phyloP scores from a whole-genome alignment of 2,797 vertebrate species.

The Spinus pinus region DNA sequence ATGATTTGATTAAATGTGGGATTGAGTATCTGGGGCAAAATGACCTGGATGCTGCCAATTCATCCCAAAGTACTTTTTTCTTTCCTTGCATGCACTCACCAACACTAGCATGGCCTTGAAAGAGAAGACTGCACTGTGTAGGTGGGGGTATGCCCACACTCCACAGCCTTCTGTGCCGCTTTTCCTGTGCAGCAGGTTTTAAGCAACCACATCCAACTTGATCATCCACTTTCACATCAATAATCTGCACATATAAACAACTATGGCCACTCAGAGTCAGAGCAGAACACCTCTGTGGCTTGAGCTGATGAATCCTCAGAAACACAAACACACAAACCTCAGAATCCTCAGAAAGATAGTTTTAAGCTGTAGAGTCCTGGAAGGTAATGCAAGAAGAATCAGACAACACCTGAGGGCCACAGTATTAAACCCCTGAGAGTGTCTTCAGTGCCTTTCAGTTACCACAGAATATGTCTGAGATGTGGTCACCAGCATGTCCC shows the following conservation, averaged over 20 bases:
- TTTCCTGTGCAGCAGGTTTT: background rate
- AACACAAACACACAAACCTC: background rate
- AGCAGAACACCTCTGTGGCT: background rate
- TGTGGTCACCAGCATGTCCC: background rate
- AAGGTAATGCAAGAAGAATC: background rate
- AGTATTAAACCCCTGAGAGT: background rate
- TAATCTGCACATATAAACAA: background rate
- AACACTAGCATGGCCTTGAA: background rate
- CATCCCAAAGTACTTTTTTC: background rate
- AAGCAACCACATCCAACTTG: background rate
- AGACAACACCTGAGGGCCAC: accelerated
- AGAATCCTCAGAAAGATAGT: background rate
- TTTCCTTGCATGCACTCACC: background rate
- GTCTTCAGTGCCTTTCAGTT: background rate
- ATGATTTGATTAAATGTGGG: background rate
- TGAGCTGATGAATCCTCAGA: background rate
- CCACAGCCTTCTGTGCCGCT: background rate
- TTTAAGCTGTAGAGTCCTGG: background rate
- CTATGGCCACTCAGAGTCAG: accelerated
- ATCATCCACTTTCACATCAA: background rate
- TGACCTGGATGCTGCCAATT: background rate
- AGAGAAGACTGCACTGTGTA: background rate
- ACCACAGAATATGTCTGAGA: background rate
- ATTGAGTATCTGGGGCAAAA: background rate
- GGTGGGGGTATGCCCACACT: background rate